Percentiles rank a stretch among this genome's conserved stretches.
These are phyloP conservation scores for Nymphalis polychloros DNA, from an alignment of 2,888 invertebrate species.

Conservation along the genomic window DNA sequence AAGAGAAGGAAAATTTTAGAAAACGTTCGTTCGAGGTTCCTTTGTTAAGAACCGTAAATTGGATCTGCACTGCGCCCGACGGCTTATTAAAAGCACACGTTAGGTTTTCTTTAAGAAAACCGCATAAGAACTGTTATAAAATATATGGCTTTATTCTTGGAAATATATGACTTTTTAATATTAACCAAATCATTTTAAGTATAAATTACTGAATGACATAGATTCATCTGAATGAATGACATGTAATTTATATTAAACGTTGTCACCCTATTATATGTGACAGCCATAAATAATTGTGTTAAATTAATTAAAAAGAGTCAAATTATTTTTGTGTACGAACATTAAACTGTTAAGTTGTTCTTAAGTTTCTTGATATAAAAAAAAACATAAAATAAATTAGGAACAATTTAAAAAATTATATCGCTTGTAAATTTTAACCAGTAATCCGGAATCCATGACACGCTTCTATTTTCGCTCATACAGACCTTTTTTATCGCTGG, in stretches of 20 bases:
- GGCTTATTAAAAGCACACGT: slow-evolving; percentile 29
- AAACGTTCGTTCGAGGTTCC: slow-evolving; percentile 9
- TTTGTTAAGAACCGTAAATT: slow-evolving; percentile 28
- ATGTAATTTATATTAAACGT: not conserved
- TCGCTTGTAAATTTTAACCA: too few relatives aligned
- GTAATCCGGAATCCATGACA: too few relatives aligned
- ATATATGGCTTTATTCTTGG: not conserved
- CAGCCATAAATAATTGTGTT: not conserved
- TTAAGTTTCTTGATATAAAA: too few relatives aligned
- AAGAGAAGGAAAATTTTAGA: slow-evolving; percentile 7
- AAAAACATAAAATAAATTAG: too few relatives aligned
- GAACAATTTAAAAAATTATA: too few relatives aligned
- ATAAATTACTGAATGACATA: not conserved
- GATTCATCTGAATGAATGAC: too few relatives aligned
- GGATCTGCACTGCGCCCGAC: slow-evolving; percentile 26
- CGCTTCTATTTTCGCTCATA: too few relatives aligned
- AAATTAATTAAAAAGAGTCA: not conserved
- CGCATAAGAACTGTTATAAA: not conserved
- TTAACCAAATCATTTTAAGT: not conserved
- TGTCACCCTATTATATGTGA: slow-evolving; percentile 1
- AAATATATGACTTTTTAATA: not conserved
- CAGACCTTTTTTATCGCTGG: too few relatives aligned
- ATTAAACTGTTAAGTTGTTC: too few relatives aligned
- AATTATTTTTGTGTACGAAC: too few relatives aligned
- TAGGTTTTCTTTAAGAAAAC: slow-evolving; percentile 11